Evolutionary conservation across 2,113 vertebrate species (phyloP), one percentile per base, ranked within the genome.

Genomic region (Trinectes maculatus): DNA sequence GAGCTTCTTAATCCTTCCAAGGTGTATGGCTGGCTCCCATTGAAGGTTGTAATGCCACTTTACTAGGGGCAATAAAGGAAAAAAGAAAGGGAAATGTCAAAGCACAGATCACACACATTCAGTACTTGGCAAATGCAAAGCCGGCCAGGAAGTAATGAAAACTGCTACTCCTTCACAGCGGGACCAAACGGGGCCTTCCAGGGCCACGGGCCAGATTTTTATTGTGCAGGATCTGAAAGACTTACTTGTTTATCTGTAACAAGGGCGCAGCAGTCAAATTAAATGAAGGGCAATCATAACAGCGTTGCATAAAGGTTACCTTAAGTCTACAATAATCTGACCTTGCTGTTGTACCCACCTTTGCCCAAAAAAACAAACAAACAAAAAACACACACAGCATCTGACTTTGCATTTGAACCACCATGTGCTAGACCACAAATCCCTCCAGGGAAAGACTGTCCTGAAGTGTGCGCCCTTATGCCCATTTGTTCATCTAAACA

Each of bases 1-100:
- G 70, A 57, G 75, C 80, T 56, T 80, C 74, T 81, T 89, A 89
- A 89, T 91, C 77, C 82, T 74, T 89, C 73, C 86, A 87, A 89
- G 86, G 82, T 89, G 86, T 60, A 39, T 78, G 67, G 64, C 75
- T 84, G 86, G 85, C 88, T 87, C 79, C 65, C 64, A 74, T 80
- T 83, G 69, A 80, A 84, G 79, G 77, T 79, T 74, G 72, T 84
- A 86, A 91, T 78, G 22, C 79, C 64, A 74, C 64, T 89, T 91
- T 87, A 89, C 85, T 82, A 68, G 87, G 65, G 60, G 73, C 66
- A 82, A 71, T 85, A 83, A 88, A 85, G 44, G 8, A 25, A 52
- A 74, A 72, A 81, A 63, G 68, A 82, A 85, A 69, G 72, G 74
- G 75, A 85, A 86, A 85, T 21, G 70, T 60, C 54, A 67, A 75